Evolutionary conservation across 2,888 invertebrate genomes (phyloP).

Genomic region (Leptopilina drosophilae): DNA sequence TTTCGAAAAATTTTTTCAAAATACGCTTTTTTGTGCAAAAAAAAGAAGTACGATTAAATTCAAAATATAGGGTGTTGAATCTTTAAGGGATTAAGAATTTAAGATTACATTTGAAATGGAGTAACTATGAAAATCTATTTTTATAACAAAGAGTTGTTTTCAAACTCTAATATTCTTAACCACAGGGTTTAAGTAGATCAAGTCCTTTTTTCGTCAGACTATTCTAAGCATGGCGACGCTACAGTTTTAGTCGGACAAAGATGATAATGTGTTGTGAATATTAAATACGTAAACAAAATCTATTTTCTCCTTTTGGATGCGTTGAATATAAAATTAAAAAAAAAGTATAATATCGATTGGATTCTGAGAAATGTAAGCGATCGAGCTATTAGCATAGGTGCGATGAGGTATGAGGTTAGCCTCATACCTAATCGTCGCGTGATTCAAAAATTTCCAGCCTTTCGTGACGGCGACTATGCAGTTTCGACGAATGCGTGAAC

Average conservation of each 20-base stretch:
- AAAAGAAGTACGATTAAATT: too few relatives aligned
- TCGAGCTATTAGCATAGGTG: constrained; percentile 61
- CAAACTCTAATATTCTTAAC: too few relatives aligned
- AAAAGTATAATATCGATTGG: background rate
- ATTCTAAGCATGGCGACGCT: background rate
- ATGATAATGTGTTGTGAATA: background rate
- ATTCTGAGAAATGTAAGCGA: constrained; percentile 22
- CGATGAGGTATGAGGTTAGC: constrained; percentile 70
- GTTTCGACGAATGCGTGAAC: constrained; percentile 43
- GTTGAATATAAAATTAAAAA: background rate
- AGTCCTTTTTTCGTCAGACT: background rate
- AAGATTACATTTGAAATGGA: too few relatives aligned
- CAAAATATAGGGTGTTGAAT: too few relatives aligned
- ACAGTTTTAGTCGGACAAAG: too few relatives aligned
- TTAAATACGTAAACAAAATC: background rate
- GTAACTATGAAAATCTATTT: too few relatives aligned
- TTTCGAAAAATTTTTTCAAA: background rate
- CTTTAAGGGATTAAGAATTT: too few relatives aligned
- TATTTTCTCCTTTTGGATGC: background rate
- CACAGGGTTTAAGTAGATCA: background rate
- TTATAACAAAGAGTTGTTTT: too few relatives aligned
- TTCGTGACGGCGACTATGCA: constrained; percentile 60
- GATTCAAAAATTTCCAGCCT: constrained; percentile 68
- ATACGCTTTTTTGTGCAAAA: too few relatives aligned
- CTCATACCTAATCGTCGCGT: constrained; percentile 69